Evolutionary conservation across 2,888 invertebrate species (phyloP), one percentile per base, ranked within the genome.

Genomic region (Cryptus viduatorius): DNA sequence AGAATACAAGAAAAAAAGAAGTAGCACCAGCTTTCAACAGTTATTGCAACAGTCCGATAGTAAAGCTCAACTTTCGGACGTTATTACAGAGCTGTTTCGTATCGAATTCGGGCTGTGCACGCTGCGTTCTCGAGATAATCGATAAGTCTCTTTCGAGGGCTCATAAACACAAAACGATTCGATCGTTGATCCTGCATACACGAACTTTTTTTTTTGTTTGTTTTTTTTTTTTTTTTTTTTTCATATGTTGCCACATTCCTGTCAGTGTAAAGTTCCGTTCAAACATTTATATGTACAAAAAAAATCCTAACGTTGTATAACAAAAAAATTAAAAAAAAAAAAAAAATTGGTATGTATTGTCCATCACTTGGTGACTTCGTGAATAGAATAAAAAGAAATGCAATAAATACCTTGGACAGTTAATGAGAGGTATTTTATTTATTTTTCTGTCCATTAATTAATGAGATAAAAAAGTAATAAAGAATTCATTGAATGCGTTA

Each of bases 181-280:
- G 65, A 42, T 37, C 31, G 3, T 16, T 61, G 14, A 65, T 72
- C n/a, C 73, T 42, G 68, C 68, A 69, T 68, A 73, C 53, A 73
- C 68, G 64, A 81, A 81, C 69, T 24, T 24, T 24, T 24, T 24
- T 24, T 24, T 24, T 24, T 24, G 1, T 24, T 24, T 24, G 1
- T 24, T 37, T 5, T 37, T 37, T 7, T 37, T 37, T 7, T 8
- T 75, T 46, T 68, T 72, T 72, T 14, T 24, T 56, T 76, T 8
- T 4, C 37, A 37, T 37, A 37, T 79, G 50, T 79, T 72, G 75
- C 64, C 53, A 84, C 84, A 84, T 84, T 84, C 84, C 84, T 84
- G 37, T 64, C 59, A 50, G 59, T 71, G 59, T 67, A 61, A 79
- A 82, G 69, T 65, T 82, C 37, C 68, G 67, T 68, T 64, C 37